Conservation (phyloP, 2,113 vertebrate genomes). For the Petaurus breviceps region DNA sequence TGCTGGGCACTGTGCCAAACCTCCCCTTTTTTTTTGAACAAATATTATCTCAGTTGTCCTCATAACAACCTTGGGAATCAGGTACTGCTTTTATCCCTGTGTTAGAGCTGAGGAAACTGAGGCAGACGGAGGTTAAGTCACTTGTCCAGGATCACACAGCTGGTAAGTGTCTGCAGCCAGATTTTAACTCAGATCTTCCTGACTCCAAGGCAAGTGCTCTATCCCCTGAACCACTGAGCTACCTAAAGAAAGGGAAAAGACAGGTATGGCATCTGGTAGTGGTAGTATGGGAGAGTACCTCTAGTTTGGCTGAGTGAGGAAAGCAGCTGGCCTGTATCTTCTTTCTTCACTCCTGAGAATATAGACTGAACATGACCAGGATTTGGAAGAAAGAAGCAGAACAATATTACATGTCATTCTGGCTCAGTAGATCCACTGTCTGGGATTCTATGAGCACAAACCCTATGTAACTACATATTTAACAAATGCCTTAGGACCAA, state of each 20-base stretch:
- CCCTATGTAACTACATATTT: not conserved
- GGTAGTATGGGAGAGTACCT: not conserved
- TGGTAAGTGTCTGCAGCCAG: not conserved
- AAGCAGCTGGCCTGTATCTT: slow-evolving; percentile 1
- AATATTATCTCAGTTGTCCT: not conserved
- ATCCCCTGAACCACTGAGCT: not conserved
- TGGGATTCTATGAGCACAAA: not conserved
- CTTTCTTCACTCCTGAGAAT: not conserved
- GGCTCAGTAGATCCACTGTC: not conserved
- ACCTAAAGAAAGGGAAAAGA: not conserved
- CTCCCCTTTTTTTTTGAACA: not conserved
- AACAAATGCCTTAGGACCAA: not conserved
- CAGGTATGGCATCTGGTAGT: not conserved
- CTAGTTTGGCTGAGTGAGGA: not conserved
- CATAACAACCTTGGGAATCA: not conserved
- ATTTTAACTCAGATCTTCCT: not conserved
- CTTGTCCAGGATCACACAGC: not conserved
- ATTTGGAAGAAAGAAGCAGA: slow-evolving; percentile 5
- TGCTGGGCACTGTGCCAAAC: not conserved
- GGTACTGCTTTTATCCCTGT: not conserved
- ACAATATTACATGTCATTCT: not conserved
- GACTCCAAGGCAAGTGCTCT: not conserved
- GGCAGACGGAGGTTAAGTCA: not conserved
- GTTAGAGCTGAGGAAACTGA: not conserved
- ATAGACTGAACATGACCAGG: slow-evolving; percentile 11